Conservation (phyloP, 2,797 vertebrate species). For the Caiman crocodilus region DNA sequence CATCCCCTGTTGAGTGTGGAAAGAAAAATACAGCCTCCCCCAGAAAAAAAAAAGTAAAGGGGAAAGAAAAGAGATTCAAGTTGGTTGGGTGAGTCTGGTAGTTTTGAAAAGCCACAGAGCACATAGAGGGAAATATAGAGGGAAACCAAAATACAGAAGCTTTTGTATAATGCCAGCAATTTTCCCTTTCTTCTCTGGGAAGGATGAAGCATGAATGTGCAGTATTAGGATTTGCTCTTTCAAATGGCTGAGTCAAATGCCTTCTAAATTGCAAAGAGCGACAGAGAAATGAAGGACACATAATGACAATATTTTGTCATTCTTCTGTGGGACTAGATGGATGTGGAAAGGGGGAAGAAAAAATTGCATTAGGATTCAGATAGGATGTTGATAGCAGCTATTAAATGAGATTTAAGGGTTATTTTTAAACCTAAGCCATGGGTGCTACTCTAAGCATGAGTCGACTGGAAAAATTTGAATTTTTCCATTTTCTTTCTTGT, state of each 20-base stretch:
- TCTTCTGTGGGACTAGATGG: conserved; percentile 27
- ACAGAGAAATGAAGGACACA: conserved; percentile 40
- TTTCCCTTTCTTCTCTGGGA: conserved; percentile 35
- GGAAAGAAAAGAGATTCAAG: conserved; percentile 5
- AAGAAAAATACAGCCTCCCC: neutral
- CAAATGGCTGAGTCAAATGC: conserved; percentile 58
- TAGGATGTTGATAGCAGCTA: conserved; percentile 66
- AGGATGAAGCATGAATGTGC: conserved; percentile 7
- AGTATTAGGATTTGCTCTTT: conserved; percentile 50
- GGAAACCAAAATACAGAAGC: conserved; percentile 42
- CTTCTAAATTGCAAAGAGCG: conserved; percentile 44
- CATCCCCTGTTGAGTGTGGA: neutral
- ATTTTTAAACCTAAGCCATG: conserved; percentile 41
- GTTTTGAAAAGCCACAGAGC: neutral
- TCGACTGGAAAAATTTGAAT: conserved; percentile 33
- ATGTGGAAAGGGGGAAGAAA: conserved; percentile 4
- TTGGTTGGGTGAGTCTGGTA: neutral
- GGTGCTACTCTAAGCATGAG: conserved; percentile 38
- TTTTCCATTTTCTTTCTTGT: conserved; percentile 52
- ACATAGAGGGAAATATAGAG: conserved; percentile 4
- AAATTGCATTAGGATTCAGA: conserved; percentile 57
- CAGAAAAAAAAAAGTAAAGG: neutral
- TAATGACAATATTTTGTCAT: conserved; percentile 71
- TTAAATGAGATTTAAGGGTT: conserved; percentile 62
- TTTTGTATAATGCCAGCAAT: conserved; percentile 58